Conservation (phyloP, 2,797 vertebrate genomes). For the Acrocephalus scirpaceus region DNA sequence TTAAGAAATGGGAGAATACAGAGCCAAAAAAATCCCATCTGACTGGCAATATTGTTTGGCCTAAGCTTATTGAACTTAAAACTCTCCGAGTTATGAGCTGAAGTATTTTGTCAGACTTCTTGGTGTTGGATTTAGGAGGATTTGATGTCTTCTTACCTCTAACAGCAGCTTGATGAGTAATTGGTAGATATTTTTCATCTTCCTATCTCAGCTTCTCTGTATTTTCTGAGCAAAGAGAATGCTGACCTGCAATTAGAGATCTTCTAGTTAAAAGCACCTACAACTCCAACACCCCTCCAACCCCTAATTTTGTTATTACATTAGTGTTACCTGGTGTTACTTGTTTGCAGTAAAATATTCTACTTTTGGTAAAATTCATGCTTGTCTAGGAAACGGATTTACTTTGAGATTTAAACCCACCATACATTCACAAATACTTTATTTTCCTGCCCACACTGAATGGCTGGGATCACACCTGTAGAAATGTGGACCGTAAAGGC, state of each 20-base stretch:
- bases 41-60: not conserved
- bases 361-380: not conserved
- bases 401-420: not conserved
- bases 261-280: not conserved
- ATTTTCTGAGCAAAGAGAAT: not conserved
- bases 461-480: not conserved
- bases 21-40: not conserved
- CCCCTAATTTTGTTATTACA: accelerated
- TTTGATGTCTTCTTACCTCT: not conserved
- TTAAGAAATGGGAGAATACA: not conserved
- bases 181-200: not conserved
- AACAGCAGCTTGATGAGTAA: not conserved
- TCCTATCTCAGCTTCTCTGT: not conserved
- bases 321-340: not conserved
- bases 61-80: not conserved
- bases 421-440: not conserved
- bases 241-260: not conserved
- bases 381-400: not conserved
- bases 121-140: not conserved
- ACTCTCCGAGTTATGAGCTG: not conserved
- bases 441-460: not conserved
- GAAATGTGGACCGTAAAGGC: accelerated
- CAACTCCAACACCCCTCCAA: accelerated
- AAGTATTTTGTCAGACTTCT: not conserved
- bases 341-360: not conserved